Evolutionary conservation across 2,113 vertebrate species (phyloP).

Genomic region (Sminthopsis crassicaudata): DNA sequence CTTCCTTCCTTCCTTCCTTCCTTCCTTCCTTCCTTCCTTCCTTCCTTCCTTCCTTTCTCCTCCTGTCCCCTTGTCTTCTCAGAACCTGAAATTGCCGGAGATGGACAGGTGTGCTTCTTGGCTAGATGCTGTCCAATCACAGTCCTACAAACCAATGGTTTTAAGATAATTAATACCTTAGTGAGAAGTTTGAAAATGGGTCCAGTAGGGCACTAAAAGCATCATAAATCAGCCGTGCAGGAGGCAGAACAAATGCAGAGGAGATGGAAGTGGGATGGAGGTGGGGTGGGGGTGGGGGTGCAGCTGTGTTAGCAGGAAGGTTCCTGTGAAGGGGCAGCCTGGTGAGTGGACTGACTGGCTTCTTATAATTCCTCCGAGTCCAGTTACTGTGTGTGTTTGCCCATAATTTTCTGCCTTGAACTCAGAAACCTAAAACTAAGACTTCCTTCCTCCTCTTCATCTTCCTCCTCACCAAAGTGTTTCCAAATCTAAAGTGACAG

Average conservation of each 20-base stretch:
- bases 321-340: background rate
- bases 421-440: background rate
- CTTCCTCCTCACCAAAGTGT: background rate
- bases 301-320: background rate
- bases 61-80: slow-evolving; percentile 61
- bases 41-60: no score
- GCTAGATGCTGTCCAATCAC: slow-evolving; percentile 74
- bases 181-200: slow-evolving; percentile 78
- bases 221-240: slow-evolving; percentile 81
- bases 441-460: no score
- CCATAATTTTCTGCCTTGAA: background rate
- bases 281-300: no score
- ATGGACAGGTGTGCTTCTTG: slow-evolving; percentile 77
- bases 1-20: no score
- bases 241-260: slow-evolving; percentile 11
- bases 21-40: no score
- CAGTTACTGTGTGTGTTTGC: background rate
- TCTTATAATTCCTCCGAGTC: background rate
- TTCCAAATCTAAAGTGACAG: background rate
- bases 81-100: slow-evolving; percentile 69
- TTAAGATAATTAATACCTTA: slow-evolving; percentile 82
- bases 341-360: background rate
- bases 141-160: slow-evolving; percentile 77
- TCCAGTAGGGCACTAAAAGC: slow-evolving; percentile 83
- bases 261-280: no score